Conservation (phyloP, 1,140 invertebrate species). For the Nasonia longicornis region DNA sequence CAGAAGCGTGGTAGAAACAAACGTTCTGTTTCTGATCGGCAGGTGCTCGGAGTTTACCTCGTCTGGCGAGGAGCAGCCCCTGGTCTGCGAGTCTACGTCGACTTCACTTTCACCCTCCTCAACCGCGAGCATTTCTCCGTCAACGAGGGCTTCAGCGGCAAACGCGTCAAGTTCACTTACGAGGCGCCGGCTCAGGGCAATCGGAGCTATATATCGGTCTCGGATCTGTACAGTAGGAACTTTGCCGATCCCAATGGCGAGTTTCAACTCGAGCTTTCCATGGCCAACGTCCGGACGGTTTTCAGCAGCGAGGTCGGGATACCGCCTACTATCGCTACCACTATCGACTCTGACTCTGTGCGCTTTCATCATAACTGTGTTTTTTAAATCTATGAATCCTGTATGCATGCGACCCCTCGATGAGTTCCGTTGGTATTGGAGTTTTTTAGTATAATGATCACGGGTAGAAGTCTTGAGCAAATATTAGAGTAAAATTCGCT, state of each 20-base stretch:
- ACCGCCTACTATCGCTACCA: conserved; percentile 70
- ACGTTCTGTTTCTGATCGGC: conserved; percentile 46
- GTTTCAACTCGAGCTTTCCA: conserved; percentile 84
- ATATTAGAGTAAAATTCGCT: too few relatives aligned
- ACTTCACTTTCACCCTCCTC: conserved; percentile 87
- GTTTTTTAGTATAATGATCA: too few relatives aligned
- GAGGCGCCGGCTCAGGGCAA: conserved; percentile 83
- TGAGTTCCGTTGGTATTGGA: too few relatives aligned
- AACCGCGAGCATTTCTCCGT: conserved; percentile 89
- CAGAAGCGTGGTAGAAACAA: conserved; percentile 44
- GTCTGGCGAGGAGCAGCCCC: conserved; percentile 83
- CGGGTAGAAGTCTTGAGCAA: too few relatives aligned
- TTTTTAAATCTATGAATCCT: not conserved
- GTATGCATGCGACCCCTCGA: not conserved
- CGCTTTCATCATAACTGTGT: not conserved
- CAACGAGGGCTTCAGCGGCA: conserved; percentile 86
- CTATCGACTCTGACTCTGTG: conserved; percentile 42
- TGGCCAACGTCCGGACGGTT: conserved; percentile 82
- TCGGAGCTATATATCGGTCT: conserved; percentile 83
- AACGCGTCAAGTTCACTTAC: conserved; percentile 82
- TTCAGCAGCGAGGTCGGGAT: conserved; percentile 79
- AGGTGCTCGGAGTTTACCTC: conserved; percentile 83
- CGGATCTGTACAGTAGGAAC: conserved; percentile 80
- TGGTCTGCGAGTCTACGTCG: conserved; percentile 82
- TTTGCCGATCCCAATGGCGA: conserved; percentile 88